Conservation (phyloP, 1,140 invertebrate genomes). For the Drosophila rhopaloa region DNA sequence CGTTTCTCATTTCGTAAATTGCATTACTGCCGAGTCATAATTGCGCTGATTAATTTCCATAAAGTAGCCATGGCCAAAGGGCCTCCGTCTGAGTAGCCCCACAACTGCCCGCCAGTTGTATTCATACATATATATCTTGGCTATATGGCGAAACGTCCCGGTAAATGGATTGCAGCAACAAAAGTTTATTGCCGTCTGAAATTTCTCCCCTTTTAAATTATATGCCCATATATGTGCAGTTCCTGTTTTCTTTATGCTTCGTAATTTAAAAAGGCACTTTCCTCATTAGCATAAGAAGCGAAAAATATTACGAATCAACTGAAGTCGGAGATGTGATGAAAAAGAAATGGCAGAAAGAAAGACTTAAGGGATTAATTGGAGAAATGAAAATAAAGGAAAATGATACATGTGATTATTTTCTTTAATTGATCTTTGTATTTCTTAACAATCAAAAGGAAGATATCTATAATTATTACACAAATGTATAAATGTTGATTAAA, state of each 20-base stretch:
- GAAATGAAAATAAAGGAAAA: neutral
- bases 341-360: constrained; percentile 2
- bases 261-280: constrained; percentile 64
- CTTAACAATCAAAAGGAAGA: neutral
- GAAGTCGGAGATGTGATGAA: neutral
- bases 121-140: constrained; percentile 22
- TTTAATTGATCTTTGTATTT: constrained; percentile 4
- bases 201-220: constrained; percentile 23
- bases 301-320: constrained; percentile 44
- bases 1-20: constrained; percentile 74
- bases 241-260: constrained; percentile 35
- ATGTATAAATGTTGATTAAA: too few relatives aligned
- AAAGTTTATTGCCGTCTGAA: constrained; percentile 58
- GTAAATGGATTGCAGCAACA: constrained; percentile 68
- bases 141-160: constrained; percentile 29
- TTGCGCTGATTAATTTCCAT: constrained; percentile 81
- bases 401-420: constrained; percentile 14
- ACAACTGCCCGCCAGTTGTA: constrained; percentile 20
- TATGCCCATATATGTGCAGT: constrained; percentile 25
- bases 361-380: constrained; percentile 1
- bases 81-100: constrained; percentile 9
- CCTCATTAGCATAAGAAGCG: constrained; percentile 54
- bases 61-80: constrained; percentile 50
- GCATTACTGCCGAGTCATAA: constrained; percentile 68
- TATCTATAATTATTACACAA: neutral